Evolutionary conservation across 2,113 vertebrate species (phyloP).

Genomic region (Circaetus gallicus): DNA sequence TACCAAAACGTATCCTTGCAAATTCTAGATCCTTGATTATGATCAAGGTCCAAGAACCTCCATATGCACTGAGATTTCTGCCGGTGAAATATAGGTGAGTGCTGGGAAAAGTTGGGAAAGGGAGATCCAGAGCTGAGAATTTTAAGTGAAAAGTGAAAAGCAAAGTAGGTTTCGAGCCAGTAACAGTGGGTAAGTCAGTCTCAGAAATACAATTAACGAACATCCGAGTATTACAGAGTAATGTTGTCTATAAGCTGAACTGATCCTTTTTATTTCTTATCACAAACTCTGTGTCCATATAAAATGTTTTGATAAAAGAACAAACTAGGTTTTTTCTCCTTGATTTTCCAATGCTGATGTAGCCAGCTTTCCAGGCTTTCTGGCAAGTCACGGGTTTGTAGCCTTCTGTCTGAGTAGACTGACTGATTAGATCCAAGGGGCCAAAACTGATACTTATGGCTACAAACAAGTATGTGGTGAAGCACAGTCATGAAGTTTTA

Average conservation of each 20-base stretch:
- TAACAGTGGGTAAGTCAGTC: not conserved
- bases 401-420: not conserved
- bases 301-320: not conserved
- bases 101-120: not conserved
- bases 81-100: not conserved
- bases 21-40: not conserved
- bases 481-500: not conserved
- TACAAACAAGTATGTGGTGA: not conserved
- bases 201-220: not conserved
- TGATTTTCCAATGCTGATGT: not conserved
- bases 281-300: not conserved
- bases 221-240: not conserved
- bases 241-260: not conserved
- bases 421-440: not conserved
- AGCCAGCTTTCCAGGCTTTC: not conserved
- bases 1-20: not conserved
- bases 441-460: not conserved
- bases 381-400: not conserved
- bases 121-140: not conserved
- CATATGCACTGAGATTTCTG: not conserved
- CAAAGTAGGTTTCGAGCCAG: not conserved
- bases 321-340: rapidly evolving
- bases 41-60: not conserved
- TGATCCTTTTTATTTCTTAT: not conserved
- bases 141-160: not conserved